Base-by-base conservation (phyloP, 2,888 invertebrate genomes). In the Meteorus cinctellus region DNA sequence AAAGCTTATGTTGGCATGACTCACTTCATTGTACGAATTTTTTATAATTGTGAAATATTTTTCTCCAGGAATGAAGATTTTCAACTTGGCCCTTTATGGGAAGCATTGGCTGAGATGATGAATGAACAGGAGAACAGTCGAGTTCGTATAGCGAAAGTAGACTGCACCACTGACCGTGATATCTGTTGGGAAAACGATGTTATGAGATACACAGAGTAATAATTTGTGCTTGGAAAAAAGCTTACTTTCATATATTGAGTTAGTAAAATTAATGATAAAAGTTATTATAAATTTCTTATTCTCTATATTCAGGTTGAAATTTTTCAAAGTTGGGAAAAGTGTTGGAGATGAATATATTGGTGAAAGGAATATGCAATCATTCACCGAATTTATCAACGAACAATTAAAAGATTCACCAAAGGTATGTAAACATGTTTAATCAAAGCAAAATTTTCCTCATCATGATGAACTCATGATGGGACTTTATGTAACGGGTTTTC, bases 11-110 rank as follows among this genome's bases (percentile, higher is more conserved):
- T 6, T 34, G 34, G 6, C 34, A 34, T 34, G 34, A 4, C 34
- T n/a, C n/a, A n/a, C n/a, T n/a, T 6, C 3, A 34, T 34, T 34
- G 34, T 34, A 6, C 76, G 60, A 51, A 34, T 59, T 51, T 67
- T 31, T 59, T 6, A 34, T 34, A 2, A 34, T 8, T 34, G 8
- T 2, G 4, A 2, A 34, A 34, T 34, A 1, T 6, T 8, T 34
- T 34, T 34, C 8, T 34, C 66, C 78, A 96, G 97, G 97, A 97
- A 96, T 86, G 95, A 95, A 0, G 95, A 96, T 87, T 97, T 97
- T 88, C 94, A 95, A 88, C 92, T 74, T 92, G 92, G 34, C 95
- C 95, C 95, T 31, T 94, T 93, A 68, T 96, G 96, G 96, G 92
- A 93, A 69, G 93, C 94, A 83, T 89, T 96, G 74, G 95, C 94